Conservation (phyloP, 53 echinoderm and acorn worm genomes). For the Luidia sarsii region DNA sequence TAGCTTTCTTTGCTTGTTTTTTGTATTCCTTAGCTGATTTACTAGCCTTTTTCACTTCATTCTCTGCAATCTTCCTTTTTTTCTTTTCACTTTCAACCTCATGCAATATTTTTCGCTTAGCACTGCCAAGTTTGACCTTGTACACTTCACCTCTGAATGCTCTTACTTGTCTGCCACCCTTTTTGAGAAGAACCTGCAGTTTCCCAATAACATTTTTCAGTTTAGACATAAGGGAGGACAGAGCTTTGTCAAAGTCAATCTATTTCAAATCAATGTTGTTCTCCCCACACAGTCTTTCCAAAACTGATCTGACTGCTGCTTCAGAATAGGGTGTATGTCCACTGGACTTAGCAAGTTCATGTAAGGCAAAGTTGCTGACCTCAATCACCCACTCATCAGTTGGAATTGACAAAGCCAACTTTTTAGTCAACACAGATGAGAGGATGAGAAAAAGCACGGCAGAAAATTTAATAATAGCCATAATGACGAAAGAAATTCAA, state of each 20-base stretch:
- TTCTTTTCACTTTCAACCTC: constrained; percentile 19
- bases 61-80: constrained; percentile 22
- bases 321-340: background rate
- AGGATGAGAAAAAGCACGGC: constrained; percentile 4
- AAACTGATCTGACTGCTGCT: constrained; percentile 7
- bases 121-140: constrained; percentile 2
- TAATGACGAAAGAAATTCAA: no score
- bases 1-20: background rate
- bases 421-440: constrained; percentile 5
- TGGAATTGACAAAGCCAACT: background rate
- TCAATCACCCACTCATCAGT: constrained; percentile 16
- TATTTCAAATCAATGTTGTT: background rate
- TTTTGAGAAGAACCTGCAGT: background rate
- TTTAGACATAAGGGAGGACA: background rate
- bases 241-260: background rate
- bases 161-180: constrained; percentile 16
- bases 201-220: constrained; percentile 10
- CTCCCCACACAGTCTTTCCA: background rate
- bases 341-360: constrained; percentile 10
- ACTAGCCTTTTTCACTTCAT: constrained; percentile 1
- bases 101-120: constrained; percentile 16
- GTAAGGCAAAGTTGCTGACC: constrained; percentile 5
- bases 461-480: background rate
- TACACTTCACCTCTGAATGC: constrained; percentile 3
- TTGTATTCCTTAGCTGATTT: background rate